Evolutionary conservation across 2,113 vertebrate genomes (phyloP), one percentile per base, ranked within the genome.

Genomic region (Chlamydotis undulata): DNA sequence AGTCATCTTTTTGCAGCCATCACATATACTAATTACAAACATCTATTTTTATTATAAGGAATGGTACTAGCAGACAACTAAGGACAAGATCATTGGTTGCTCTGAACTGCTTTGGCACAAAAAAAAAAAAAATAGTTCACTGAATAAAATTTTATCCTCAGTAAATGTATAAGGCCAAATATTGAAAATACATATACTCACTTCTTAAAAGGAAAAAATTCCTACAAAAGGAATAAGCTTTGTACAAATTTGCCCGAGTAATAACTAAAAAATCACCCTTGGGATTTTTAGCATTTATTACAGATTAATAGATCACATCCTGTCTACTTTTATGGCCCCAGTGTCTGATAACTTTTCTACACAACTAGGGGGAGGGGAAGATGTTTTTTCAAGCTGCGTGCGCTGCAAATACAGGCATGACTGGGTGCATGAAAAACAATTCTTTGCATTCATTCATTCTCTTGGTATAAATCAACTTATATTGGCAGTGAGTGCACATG

Each of bases 41-140:
- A 22, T 76, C 79, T 86, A 76, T 92, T 93, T 96, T 92, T 93
- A 76, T 33, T 19, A 68, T 86, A 64, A 96, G 24, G 39, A 92
- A 67, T 33, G 37, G 35, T 61, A 78, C 71, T 71, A 95, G 41
- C 37, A 89, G 74, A 80, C 31, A 83, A 87, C 74, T 94, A 95
- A 88, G 74, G 70, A 85, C 47, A 81, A 53, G 52, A 84, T 53
- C 52, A 77, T n/a, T 43, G 26, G 45, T 68, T 81, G 41, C 13
- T 69, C 19, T 87, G 37, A 73, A 88, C 35, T 77, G 33, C 47
- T 84, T 63, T 64, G 55, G 49, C 69, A 81, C n/a, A 89, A 74
- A 89, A 92, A 68, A 33, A 31, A 89, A 74, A 89, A 92, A 64
- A n/a, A 50, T 28, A 80, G 28, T 28, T 71, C 31, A 11, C 31